Conservation (phyloP, 2,888 invertebrate genomes). For the Cantharis rustica region DNA sequence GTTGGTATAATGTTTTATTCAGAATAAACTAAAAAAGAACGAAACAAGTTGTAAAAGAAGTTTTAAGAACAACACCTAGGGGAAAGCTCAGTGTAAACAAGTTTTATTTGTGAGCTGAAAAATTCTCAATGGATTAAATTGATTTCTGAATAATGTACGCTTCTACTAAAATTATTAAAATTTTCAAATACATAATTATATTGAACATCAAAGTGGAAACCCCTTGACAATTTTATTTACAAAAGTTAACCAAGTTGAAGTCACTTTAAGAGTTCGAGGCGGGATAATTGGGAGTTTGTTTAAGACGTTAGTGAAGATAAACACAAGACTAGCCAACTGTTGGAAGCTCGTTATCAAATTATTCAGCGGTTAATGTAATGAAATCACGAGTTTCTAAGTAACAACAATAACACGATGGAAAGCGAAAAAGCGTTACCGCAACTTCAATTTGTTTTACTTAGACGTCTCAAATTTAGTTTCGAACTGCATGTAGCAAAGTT, state of each 20-base stretch:
- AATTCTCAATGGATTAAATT: slow-evolving; percentile 16
- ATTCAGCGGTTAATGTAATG: slow-evolving; percentile 48
- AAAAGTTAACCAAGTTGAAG: slow-evolving; percentile 23
- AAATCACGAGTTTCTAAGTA: slow-evolving; percentile 43
- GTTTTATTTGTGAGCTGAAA: slow-evolving; percentile 28
- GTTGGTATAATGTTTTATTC: slow-evolving; percentile 20
- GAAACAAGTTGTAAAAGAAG: slow-evolving; percentile 19
- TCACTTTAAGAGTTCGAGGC: slow-evolving; percentile 30
- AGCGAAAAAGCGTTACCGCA: slow-evolving; percentile 30
- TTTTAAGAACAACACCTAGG: slow-evolving; percentile 30
- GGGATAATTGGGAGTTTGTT: slow-evolving; percentile 47
- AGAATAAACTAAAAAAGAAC: slow-evolving; percentile 18
- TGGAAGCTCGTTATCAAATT: slow-evolving; percentile 47
- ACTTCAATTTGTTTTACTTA: slow-evolving; percentile 32
- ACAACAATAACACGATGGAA: slow-evolving; percentile 38
- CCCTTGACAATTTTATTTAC: slow-evolving; percentile 16
- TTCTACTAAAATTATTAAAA: not conserved
- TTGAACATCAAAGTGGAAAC: not conserved
- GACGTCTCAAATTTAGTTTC: slow-evolving; percentile 24
- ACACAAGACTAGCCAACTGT: slow-evolving; percentile 45
- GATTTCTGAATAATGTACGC: not conserved
- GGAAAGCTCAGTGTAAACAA: slow-evolving; percentile 30
- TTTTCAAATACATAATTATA: not conserved
- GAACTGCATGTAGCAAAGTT: slow-evolving; percentile 12
- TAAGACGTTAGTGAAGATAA: slow-evolving; percentile 49